Evolutionary conservation across 1,140 invertebrate genomes (phyloP), one percentile per base, ranked within the genome.

Genomic region (Proctacanthus coquilletti): DNA sequence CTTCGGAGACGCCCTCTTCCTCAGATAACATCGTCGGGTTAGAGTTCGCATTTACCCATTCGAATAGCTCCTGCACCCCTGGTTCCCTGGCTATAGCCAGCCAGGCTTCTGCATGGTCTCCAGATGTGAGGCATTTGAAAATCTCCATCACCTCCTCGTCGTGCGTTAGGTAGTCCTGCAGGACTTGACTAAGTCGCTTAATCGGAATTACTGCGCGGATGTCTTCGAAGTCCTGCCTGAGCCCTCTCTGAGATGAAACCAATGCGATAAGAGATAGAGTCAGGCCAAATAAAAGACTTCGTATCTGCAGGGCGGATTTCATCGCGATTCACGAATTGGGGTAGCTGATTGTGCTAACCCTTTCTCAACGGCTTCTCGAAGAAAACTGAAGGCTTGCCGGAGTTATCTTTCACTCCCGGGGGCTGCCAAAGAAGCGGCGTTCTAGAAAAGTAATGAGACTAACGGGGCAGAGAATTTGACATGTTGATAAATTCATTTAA

Each of bases 101-200:
- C 1, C 43, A 32, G n/a, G 48, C 43, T 2, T 33, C 46, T 17
- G 46, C 45, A 2, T 39, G 53, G 10, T 34, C 41, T 3, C 51
- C 43, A 34, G 54, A 53, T 32, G 56, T 56, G 9, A 54, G 27
- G 18, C 47, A 49, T 13, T 54, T 41, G 10, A 57, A 45, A 30
- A 56, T 44, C 9, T 45, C 43, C 37, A 56, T 53, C 31, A 57
- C 56, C 42, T 57, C 42, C 6, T 34, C 50, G 45, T 57, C 54
- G 19, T 57, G 56, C 20, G 56, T 37, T 6, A 57, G 30, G 32
- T 57, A 57, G 9, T 54, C 45, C 18, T 41, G 41, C n/a, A 50
- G 19, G 3, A 57, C 36, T 15, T 54, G 42, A n/a, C 46, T 45
- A 4, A 57, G 11, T 3, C 42, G 50, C 21, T 55, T 45, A 3